These are phyloP conservation scores for Poecilia wingei DNA, from an alignment of 2,797 vertebrate genomes.

Conservation along the genomic window DNA sequence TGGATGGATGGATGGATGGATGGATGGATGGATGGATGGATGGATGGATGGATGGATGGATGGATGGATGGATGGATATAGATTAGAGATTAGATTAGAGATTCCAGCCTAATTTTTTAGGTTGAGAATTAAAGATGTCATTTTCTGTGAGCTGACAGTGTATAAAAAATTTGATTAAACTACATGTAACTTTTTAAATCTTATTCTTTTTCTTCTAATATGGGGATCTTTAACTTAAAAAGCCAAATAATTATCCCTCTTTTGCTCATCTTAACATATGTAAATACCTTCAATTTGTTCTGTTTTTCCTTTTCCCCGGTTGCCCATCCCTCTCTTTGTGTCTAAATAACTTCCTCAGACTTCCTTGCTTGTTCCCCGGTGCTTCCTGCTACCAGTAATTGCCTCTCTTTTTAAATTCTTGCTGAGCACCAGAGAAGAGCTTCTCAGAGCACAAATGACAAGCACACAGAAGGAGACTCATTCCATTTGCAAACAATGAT, in stretches of 20 bases:
- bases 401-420: slow-evolving; percentile 43
- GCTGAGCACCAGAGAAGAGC: slow-evolving; percentile 60
- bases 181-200: background rate
- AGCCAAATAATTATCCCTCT: background rate
- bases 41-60: no score
- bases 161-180: background rate
- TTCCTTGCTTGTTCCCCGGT: slow-evolving; percentile 11
- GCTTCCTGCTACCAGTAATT: slow-evolving; percentile 36
- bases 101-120: background rate
- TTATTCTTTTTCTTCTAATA: background rate
- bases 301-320: slow-evolving; percentile 9
- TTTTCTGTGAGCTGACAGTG: background rate
- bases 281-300: background rate
- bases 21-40: no score
- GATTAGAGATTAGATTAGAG: no score
- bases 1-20: no score
- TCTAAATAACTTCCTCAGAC: slow-evolving; percentile 22
- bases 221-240: background rate
- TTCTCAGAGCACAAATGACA: slow-evolving; percentile 58
- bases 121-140: background rate
- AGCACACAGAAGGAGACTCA: slow-evolving; percentile 51
- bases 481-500: slow-evolving; percentile 67
- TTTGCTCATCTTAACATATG: background rate
- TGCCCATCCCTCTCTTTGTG: slow-evolving; percentile 20
- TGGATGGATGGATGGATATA: no score